These are phyloP conservation scores for Myiotriccus ornatus DNA, from an alignment of 2,797 vertebrate species.

Conservation along the genomic window DNA sequence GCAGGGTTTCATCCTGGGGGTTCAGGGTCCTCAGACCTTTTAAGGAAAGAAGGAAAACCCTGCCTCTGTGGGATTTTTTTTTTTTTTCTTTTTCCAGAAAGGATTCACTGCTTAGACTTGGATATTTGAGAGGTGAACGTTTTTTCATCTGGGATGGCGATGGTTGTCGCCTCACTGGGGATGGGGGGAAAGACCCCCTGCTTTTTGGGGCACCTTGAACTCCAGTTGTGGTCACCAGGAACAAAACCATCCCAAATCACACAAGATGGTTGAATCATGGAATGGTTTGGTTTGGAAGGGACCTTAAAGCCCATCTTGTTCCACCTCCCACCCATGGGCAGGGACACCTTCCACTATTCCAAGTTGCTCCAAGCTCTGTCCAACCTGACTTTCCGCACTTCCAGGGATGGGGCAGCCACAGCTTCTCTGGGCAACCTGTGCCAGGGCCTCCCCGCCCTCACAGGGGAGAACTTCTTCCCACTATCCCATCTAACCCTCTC, in stretches of 20 bases:
- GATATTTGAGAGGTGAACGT: neutral
- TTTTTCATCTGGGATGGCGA: neutral
- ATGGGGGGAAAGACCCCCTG: neutral
- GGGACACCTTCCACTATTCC: neutral
- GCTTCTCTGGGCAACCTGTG: neutral
- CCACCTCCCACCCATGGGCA: neutral
- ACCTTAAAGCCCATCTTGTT: accelerated
- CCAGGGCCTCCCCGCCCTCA: accelerated
- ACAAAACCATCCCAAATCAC: neutral
- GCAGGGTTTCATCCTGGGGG: neutral
- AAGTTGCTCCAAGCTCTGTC: neutral
- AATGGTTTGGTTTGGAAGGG: neutral
- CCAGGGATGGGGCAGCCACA: neutral
- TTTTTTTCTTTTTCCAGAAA: accelerated
- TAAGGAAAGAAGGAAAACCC: neutral
- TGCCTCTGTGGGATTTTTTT: neutral
- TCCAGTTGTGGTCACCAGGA: accelerated
- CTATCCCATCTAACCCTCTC: accelerated
- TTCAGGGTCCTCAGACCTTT: neutral
- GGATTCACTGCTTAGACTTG: accelerated
- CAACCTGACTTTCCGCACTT: accelerated
- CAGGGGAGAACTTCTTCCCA: neutral
- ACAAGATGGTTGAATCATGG: too few species aligned
- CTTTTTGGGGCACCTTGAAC: neutral
- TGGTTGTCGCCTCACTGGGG: neutral